A percentile compares a stretch with the other conserved stretches of the same genome.
These are phyloP conservation scores for Heliangelus exortis DNA, from an alignment of 2,797 vertebrate species.

Conservation along the genomic window DNA sequence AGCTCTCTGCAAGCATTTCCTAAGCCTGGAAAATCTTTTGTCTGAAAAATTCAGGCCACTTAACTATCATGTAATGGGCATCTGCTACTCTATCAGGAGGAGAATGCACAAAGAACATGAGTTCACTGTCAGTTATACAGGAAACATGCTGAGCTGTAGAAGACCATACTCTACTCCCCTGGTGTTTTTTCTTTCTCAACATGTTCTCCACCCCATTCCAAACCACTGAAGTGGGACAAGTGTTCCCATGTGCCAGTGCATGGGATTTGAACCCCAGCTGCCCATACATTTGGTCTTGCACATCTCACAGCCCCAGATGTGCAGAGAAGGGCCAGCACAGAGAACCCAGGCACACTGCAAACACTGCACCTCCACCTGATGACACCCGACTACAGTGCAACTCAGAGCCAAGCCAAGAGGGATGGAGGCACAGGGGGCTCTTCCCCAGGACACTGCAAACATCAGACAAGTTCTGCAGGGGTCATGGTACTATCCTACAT, in stretches of 20 bases:
- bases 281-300: background rate
- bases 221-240: background rate
- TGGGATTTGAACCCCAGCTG: background rate
- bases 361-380: background rate
- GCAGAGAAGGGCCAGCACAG: background rate
- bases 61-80: background rate
- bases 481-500: background rate
- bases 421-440: background rate
- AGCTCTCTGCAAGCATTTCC: background rate
- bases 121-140: background rate
- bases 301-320: background rate
- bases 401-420: background rate
- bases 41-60: background rate
- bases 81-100: background rate
- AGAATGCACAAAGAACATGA: background rate
- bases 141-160: background rate
- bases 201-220: background rate
- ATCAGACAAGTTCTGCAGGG: background rate
- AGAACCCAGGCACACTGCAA: background rate
- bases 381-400: background rate
- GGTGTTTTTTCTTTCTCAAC: background rate
- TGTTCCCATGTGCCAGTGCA: accelerated
- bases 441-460: background rate
- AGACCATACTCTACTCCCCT: background rate
- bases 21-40: background rate